Evolutionary conservation across 2,797 vertebrate genomes (phyloP).

Genomic region (Setipinna tenuifilis): DNA sequence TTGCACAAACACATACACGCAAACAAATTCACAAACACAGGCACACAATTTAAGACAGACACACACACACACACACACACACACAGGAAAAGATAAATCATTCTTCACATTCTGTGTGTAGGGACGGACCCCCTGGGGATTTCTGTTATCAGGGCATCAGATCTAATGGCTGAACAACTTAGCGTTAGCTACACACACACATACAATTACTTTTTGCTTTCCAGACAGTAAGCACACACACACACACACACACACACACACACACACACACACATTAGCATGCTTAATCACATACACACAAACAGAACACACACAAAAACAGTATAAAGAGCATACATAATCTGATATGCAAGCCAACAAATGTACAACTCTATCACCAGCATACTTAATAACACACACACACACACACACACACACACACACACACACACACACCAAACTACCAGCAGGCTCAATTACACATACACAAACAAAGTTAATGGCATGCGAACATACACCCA

Average conservation of each 20-base stretch:
- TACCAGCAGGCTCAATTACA: too few relatives aligned
- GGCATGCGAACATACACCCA: not conserved
- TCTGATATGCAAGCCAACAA: too few relatives aligned
- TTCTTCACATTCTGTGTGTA: not conserved
- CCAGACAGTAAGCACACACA: not conserved
- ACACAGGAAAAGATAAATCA: not conserved
- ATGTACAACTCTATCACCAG: too few relatives aligned
- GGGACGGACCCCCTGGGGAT: slow-evolving; percentile 33
- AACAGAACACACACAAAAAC: not conserved
- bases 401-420: too few relatives aligned
- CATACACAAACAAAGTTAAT: not conserved
- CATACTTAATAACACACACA: too few relatives aligned
- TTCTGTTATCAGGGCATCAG: slow-evolving; percentile 49
- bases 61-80: not conserved
- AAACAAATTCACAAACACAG: not conserved
- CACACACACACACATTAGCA: not conserved
- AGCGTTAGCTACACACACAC: slow-evolving; percentile 36
- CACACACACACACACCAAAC: too few relatives aligned
- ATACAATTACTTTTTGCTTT: not conserved
- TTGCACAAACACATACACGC: not conserved
- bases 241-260: not conserved
- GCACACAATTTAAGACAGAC: not conserved
- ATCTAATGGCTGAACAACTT: slow-evolving; percentile 60
- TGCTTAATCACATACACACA: not conserved
- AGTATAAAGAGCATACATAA: too few relatives aligned